These are phyloP conservation scores for Thamnophis sirtalis DNA, from an alignment of 2,113 vertebrate species.

Conservation along the genomic window DNA sequence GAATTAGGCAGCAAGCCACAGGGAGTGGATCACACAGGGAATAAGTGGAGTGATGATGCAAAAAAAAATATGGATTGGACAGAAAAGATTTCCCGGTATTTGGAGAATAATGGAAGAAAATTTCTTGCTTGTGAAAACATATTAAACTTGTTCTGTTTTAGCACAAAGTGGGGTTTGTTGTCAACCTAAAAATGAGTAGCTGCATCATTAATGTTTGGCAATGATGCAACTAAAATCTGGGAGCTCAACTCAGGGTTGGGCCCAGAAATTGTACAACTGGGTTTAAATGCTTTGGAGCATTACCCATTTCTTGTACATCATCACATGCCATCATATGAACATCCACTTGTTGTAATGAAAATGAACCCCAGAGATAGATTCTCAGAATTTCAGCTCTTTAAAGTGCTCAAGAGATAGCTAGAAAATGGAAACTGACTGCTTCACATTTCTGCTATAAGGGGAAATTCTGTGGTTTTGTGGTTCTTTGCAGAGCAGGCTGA, in stretches of 20 bases:
- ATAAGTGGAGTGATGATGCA: not conserved
- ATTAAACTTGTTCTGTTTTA: not conserved
- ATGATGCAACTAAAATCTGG: not conserved
- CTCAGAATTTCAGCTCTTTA: not conserved
- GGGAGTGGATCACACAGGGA: not conserved
- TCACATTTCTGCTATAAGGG: slow-evolving; percentile 32
- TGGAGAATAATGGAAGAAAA: not conserved
- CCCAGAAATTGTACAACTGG: not conserved
- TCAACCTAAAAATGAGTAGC: not conserved
- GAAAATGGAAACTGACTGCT: slow-evolving; percentile 48
- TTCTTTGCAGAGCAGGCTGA: slow-evolving; percentile 21
- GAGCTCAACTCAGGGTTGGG: not conserved
- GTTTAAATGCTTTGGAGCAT: not conserved
- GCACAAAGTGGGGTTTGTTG: not conserved
- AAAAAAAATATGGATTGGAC: not conserved
- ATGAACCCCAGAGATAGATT: not conserved
- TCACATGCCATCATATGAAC: not conserved
- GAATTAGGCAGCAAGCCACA: not conserved
- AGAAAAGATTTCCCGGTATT: not conserved
- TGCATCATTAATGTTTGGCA: not conserved
- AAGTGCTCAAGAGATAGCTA: slow-evolving; percentile 11
- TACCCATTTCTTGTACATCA: not conserved
- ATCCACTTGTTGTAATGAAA: not conserved
- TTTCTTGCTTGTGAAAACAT: not conserved
- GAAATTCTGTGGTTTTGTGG: slow-evolving; percentile 18